Conservation (phyloP, 2,797 vertebrate genomes). For the Anas bernieri region DNA sequence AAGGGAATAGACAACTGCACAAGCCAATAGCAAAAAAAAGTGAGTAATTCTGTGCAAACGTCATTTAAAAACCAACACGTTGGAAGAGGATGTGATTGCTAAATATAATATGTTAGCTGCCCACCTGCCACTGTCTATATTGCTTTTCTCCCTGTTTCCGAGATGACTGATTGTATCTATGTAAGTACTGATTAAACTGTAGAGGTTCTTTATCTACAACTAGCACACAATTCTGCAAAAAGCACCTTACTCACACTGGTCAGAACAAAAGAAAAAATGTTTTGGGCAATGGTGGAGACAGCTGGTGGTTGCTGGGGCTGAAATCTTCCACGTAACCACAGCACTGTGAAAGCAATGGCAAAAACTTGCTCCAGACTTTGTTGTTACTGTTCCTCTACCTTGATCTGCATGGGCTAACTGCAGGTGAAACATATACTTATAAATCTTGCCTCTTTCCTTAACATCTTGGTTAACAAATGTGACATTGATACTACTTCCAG, state of each 20-base stretch:
- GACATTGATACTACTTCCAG: not conserved
- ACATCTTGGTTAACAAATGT: not conserved
- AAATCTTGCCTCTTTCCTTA: not conserved
- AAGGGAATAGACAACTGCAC: not conserved
- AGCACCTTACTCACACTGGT: not conserved
- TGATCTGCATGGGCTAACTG: not conserved
- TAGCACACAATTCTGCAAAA: not conserved
- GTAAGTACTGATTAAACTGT: slow-evolving; percentile 33
- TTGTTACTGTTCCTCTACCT: not conserved
- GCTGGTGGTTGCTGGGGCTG: not conserved
- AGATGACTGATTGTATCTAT: slow-evolving; percentile 12
- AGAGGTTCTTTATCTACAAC: slow-evolving; percentile 14
- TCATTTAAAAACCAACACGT: not conserved
- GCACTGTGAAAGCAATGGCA: not conserved
- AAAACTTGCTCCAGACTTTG: not conserved
- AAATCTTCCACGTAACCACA: not conserved
- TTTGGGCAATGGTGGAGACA: not conserved
- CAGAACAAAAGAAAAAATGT: not conserved
- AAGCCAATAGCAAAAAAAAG: not conserved
- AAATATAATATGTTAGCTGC: slow-evolving; percentile 3
- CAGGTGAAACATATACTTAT: not conserved
- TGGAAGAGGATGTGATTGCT: not conserved
- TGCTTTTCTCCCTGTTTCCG: slow-evolving; percentile 23
- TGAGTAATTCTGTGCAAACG: not conserved
- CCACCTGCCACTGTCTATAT: slow-evolving; percentile 39